Conservation (phyloP, 2,797 vertebrate genomes). For the Pyrrhura leucotis region DNA sequence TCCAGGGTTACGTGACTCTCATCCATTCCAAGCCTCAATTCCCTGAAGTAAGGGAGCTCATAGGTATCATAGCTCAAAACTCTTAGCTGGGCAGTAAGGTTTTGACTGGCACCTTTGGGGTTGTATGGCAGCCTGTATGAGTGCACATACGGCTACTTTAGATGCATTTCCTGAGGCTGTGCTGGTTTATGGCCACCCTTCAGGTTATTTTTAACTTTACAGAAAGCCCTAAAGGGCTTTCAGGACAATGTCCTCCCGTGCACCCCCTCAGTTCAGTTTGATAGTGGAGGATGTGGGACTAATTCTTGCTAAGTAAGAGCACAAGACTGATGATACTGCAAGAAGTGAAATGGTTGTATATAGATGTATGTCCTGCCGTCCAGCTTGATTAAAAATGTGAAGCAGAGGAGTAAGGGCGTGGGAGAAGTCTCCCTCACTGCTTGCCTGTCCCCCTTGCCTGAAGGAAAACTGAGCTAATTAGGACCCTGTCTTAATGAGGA, state of each 20-base stretch:
- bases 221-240: not conserved
- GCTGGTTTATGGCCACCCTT: not conserved
- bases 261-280: not conserved
- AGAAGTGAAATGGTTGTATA: not conserved
- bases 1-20: not conserved
- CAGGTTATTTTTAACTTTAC: not conserved
- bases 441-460: not conserved
- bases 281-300: not conserved
- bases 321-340: not conserved
- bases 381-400: not conserved
- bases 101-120: not conserved
- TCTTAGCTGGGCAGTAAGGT: not conserved
- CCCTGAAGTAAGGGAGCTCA: not conserved
- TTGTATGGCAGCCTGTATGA: not conserved
- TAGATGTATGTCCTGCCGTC: not conserved
- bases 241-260: not conserved
- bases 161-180: not conserved
- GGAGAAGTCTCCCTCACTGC: not conserved
- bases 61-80: not conserved
- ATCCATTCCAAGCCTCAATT: not conserved
- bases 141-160: rapidly evolving
- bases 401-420: not conserved
- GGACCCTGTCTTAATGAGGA: not conserved
- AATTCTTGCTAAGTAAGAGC: not conserved
- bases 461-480: not conserved